Conservation (phyloP, 1,140 invertebrate genomes). For the Eumeta japonica region DNA sequence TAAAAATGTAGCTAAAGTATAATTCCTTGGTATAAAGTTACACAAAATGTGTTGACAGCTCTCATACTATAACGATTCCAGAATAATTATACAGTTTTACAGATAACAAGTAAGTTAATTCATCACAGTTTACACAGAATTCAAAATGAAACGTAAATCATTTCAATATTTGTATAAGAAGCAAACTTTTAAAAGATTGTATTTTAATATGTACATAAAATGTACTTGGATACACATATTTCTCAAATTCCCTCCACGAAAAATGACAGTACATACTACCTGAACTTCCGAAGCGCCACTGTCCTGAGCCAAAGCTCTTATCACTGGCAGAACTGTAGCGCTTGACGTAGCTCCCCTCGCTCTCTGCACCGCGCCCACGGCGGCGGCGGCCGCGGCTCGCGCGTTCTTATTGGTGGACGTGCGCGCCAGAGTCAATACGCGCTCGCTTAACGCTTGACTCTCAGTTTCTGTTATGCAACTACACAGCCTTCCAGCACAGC, state of each 20-base stretch:
- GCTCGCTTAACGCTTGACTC: slow-evolving; percentile 30
- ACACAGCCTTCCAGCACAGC: slow-evolving; percentile 63
- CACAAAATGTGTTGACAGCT: no score
- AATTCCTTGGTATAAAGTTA: no score
- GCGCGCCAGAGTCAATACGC: slow-evolving; percentile 26
- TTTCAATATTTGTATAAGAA: no score
- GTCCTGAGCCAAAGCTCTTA: slow-evolving; percentile 93
- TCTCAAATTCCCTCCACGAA: not conserved
- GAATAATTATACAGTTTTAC: no score
- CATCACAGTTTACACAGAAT: no score
- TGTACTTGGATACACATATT: not conserved
- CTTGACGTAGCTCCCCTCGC: slow-evolving; percentile 37
- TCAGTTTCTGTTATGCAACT: slow-evolving; percentile 32
- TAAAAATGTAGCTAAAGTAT: no score
- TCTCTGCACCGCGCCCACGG: slow-evolving; percentile 60
- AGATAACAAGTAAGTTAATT: no score
- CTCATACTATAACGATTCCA: no score
- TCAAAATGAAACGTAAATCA: no score
- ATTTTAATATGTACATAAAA: slow-evolving; percentile 3
- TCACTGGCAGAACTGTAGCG: slow-evolving; percentile 71
- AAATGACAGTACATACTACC: slow-evolving; percentile 50
- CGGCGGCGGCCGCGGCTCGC: slow-evolving; percentile 63
- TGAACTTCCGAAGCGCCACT: slow-evolving; percentile 85
- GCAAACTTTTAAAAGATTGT: not conserved
- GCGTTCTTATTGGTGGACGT: slow-evolving; percentile 15